These are phyloP conservation scores for Copsychus sechellarum DNA, from an alignment of 2,113 vertebrate genomes.

Conservation along the genomic window DNA sequence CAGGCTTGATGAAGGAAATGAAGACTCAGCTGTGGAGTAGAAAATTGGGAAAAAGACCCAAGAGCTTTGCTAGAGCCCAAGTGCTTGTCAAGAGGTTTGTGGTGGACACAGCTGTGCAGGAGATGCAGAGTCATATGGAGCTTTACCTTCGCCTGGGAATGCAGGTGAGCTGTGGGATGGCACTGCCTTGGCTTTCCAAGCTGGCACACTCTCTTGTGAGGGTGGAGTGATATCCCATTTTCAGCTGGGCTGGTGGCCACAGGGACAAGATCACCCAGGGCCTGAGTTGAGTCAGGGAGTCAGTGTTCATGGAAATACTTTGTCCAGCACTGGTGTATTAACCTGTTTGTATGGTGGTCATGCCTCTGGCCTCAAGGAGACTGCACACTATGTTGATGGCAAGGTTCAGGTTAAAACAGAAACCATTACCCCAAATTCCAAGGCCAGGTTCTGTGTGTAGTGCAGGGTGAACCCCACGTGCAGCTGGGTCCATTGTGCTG, in stretches of 20 bases:
- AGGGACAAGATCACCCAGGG: neutral
- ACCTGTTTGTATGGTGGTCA: neutral
- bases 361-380: neutral
- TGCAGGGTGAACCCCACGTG: neutral
- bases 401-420: neutral
- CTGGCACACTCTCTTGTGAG: neutral
- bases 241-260: neutral
- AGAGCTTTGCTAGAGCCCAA: neutral
- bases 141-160: neutral
- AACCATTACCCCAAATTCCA: neutral
- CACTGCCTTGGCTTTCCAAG: neutral
- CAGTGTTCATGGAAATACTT: neutral
- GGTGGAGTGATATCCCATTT: neutral
- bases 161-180: neutral
- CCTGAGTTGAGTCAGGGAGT: neutral
- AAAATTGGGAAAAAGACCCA: neutral
- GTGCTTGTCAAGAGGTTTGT: neutral
- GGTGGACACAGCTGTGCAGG: neutral
- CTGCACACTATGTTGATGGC: accelerated
- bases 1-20: neutral
- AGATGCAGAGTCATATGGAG: neutral
- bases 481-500: neutral
- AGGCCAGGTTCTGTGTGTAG: neutral
- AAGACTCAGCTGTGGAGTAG: neutral
- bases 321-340: neutral